phyloP scores from a whole-genome alignment of 2,797 vertebrate genomes.

The Cephalopachus bancanus region DNA sequence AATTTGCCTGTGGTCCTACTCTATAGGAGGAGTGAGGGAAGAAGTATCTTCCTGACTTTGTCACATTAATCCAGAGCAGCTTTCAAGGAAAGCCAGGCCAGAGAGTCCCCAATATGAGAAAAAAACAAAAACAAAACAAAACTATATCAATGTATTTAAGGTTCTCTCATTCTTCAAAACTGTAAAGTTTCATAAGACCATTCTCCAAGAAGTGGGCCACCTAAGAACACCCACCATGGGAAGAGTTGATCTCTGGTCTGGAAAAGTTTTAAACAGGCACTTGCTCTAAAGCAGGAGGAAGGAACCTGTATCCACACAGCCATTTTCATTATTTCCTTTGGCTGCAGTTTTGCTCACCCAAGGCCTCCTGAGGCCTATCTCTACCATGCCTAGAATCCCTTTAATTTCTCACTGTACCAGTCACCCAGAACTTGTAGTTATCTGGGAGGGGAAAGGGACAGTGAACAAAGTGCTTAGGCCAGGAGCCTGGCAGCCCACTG shows the following conservation, averaged over 20 bases:
- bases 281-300: conserved; percentile 48
- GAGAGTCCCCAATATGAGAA: background rate
- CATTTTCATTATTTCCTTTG: conserved; percentile 30
- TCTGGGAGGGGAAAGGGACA: conserved; percentile 50
- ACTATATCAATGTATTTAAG: conserved; percentile 30
- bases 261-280: background rate
- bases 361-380: background rate
- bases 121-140: background rate
- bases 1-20: background rate
- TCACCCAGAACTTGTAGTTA: conserved; percentile 35
- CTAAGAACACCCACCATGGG: background rate
- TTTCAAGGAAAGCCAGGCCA: conserved; percentile 55
- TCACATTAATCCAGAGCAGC: conserved; percentile 1
- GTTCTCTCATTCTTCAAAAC: conserved; percentile 48
- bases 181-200: background rate
- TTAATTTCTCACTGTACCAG: conserved; percentile 16
- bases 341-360: background rate
- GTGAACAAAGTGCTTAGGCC: background rate
- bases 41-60: conserved; percentile 41
- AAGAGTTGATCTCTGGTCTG: conserved; percentile 4
- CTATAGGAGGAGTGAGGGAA: background rate
- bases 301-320: background rate
- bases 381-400: conserved; percentile 19
- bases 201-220: background rate
- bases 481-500: background rate